Base-by-base conservation (phyloP, 2,888 invertebrate species). In the Ecdyonurus torrentis region DNA sequence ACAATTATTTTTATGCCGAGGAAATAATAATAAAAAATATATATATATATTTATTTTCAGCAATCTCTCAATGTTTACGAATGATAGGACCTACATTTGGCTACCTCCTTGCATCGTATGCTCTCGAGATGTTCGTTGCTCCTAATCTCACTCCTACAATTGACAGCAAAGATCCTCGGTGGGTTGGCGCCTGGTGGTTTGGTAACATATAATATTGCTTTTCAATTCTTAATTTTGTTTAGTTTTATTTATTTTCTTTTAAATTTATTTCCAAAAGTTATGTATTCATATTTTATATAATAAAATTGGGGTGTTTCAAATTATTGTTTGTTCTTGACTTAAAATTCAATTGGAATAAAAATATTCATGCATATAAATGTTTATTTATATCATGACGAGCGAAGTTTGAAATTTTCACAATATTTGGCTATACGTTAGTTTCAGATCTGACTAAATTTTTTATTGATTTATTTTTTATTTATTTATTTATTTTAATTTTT, bases 141-240 rank as follows among this genome's bases (percentile, higher is more conserved):
- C 70, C 70, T 1, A 23, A 52, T 1, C 59, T 68, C 55, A 61
- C 64, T 22, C 70, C 69, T 20, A 68, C 70, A 7, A 68, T 76
- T 52, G 68, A 68, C 2, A 68, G 70, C 10, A 68, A 70, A 5
- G 76, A 76, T 66, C 75, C 76, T 1, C 69, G 76, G 24, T 78
- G 77, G 77, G 71, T 78, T 10, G 78, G 78, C 1, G 77, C 78
- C 1, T 78, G 77, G 77, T 78, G 77, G 77, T 68, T 77, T 2
- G 76, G 70, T 70, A 63, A 64, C 63, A 2, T 1, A n/a, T 2
- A n/a, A 24, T 25, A 2, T 15, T n/a, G 5, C 18, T n/a, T 20
- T 5, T 10, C 5, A 20, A 58, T 7, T n/a, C 7, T 10, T 10
- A 10, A 15, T 15, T 10, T 37, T 37, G 37, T 37, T 37, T 37